phyloP scores from a whole-genome alignment of 2,888 invertebrate genomes.

The Lingula anatina region DNA sequence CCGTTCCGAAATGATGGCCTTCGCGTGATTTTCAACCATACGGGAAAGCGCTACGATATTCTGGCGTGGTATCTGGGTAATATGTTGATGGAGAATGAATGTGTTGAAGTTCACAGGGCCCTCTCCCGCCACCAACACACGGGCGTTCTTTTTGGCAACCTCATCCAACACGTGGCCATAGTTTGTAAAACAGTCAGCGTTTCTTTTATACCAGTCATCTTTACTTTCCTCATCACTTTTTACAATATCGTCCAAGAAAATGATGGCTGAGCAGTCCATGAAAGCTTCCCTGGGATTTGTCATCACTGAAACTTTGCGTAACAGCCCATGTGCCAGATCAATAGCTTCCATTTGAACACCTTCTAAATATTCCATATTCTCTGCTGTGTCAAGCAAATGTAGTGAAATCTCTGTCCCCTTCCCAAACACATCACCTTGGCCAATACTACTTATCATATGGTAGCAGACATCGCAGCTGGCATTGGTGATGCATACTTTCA shows the following conservation, averaged over 20 bases:
- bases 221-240: constrained; percentile 15
- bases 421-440: constrained; percentile 41
- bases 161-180: constrained; percentile 36
- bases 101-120: constrained; percentile 46
- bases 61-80: constrained; percentile 31
- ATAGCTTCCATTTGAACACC: constrained; percentile 41
- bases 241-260: constrained; percentile 32
- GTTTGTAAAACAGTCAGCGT: constrained; percentile 24
- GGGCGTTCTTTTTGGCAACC: constrained; percentile 29
- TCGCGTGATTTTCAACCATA: constrained; percentile 40
- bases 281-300: constrained; percentile 31
- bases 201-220: constrained; percentile 31
- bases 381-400: constrained; percentile 24
- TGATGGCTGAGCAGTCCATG: constrained; percentile 29
- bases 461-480: constrained; percentile 37
- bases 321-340: constrained; percentile 33
- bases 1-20: constrained; percentile 36
- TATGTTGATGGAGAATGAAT: constrained; percentile 35
- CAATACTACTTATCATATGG: constrained; percentile 25
- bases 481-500: constrained; percentile 42
- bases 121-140: constrained; percentile 37
- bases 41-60: constrained; percentile 41
- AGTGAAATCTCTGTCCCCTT: constrained; percentile 30
- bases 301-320: constrained; percentile 26
- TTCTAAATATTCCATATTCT: constrained; percentile 17